Conservation (phyloP, 1,140 invertebrate species). For the Pentalonia nigronervosa region DNA sequence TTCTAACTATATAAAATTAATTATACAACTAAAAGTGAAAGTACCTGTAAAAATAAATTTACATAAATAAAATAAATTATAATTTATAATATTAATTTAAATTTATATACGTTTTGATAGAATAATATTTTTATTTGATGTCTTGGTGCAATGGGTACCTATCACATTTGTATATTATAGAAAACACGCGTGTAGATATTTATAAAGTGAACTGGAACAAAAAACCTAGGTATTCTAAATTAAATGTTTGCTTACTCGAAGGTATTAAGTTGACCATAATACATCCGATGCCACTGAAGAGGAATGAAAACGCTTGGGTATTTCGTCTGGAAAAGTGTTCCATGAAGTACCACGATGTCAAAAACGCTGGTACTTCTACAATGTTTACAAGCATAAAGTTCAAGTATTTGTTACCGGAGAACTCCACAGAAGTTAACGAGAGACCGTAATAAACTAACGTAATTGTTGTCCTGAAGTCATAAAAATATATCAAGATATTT, state of each 20-base stretch:
- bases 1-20: neutral
- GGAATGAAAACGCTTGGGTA: conserved; percentile 59
- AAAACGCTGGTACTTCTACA: conserved; percentile 66
- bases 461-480: conserved; percentile 70
- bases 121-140: neutral
- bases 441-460: conserved; percentile 78
- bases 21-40: no score
- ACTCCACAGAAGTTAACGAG: conserved; percentile 68
- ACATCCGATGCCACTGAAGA: conserved; percentile 60
- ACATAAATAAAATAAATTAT: neutral
- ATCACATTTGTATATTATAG: neutral
- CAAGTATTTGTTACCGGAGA: conserved; percentile 64
- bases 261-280: conserved; percentile 59
- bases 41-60: no score
- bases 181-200: neutral
- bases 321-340: conserved; percentile 58
- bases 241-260: conserved; percentile 52
- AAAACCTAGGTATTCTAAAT: neutral
- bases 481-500: conserved; percentile 54
- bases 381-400: conserved; percentile 67
- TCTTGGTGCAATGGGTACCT: neutral
- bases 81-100: neutral
- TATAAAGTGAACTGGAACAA: neutral
- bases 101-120: neutral
- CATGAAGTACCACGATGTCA: conserved; percentile 59